Percentiles rank a stretch among this genome's conserved stretches.
Conservation (phyloP, 92 coral and sea anemone genomes). For the Actinernus sp. region DNA sequence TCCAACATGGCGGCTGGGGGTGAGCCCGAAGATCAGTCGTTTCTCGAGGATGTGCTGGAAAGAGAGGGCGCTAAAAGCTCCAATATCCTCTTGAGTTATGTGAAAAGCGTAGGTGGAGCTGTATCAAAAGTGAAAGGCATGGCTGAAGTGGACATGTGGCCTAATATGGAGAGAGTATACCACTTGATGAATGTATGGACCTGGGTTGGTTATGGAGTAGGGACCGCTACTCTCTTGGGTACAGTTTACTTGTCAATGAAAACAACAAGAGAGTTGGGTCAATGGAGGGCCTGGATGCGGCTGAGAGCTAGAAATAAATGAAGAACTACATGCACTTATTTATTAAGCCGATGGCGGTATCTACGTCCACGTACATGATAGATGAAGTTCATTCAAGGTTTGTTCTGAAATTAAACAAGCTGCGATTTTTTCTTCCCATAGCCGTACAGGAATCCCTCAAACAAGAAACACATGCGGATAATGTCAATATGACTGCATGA, state of each 20-base stretch:
- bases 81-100: conserved; percentile 32
- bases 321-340: no score
- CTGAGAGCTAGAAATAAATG: conserved; percentile 49
- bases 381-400: no score
- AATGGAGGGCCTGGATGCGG: conserved; percentile 92
- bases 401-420: no score
- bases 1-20: conserved; percentile 63
- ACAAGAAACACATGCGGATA: no score
- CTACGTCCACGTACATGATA: no score
- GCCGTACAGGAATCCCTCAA: no score
- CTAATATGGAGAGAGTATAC: conserved; percentile 87
- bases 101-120: conserved; percentile 49
- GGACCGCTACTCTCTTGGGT: conserved; percentile 72
- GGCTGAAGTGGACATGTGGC: conserved; percentile 92
- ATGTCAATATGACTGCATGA: no score
- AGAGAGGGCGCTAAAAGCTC: conserved; percentile 51
- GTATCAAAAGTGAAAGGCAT: conserved; percentile 54
- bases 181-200: conserved; percentile 87
- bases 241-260: conserved; percentile 73
- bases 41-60: conserved; percentile 41
- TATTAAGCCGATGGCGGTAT: no score
- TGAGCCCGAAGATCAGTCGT: conserved; percentile 51
- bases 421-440: no score
- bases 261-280: conserved; percentile 85
- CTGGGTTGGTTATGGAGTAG: conserved; percentile 85